A percentile compares a stretch with the other conserved stretches of the same genome.
These are phyloP conservation scores for Andinoacara biseriatus DNA, from an alignment of 2,113 vertebrate species.

Conservation along the genomic window DNA sequence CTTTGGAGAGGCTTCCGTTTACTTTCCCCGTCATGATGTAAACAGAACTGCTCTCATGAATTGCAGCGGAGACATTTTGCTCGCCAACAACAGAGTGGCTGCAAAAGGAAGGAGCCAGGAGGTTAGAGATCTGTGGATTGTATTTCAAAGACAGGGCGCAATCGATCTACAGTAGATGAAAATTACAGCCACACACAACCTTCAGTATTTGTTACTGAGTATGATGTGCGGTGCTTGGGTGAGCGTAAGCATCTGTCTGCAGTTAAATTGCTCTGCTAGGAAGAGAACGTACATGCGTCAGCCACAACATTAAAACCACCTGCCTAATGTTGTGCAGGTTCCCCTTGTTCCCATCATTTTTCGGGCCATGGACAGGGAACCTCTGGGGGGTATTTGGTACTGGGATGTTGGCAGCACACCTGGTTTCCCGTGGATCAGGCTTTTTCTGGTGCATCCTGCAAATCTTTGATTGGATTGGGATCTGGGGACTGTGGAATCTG, in stretches of 20 bases:
- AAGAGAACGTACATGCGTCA: neutral
- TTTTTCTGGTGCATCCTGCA: neutral
- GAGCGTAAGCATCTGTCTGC: neutral
- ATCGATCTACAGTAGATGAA: neutral
- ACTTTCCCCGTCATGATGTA: neutral
- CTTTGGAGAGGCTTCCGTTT: neutral
- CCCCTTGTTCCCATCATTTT: neutral
- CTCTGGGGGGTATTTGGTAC: neutral
- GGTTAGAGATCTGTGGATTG: neutral
- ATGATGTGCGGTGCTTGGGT: neutral
- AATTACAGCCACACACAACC: neutral
- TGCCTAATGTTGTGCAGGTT: neutral
- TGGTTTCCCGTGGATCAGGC: neutral
- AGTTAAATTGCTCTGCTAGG: neutral
- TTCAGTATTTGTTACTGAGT: neutral
- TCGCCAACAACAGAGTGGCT: neutral
- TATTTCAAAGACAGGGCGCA: neutral
- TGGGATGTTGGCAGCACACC: neutral
- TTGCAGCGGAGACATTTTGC: neutral
- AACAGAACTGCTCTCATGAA: constrained; percentile 1
- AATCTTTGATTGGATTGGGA: neutral
- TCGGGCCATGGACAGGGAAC: neutral
- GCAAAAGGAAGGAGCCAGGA: neutral
- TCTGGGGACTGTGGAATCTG: neutral
- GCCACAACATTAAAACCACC: neutral